Base-by-base conservation (phyloP, 2,888 invertebrate species). In the Amblyjoppa proteus region DNA sequence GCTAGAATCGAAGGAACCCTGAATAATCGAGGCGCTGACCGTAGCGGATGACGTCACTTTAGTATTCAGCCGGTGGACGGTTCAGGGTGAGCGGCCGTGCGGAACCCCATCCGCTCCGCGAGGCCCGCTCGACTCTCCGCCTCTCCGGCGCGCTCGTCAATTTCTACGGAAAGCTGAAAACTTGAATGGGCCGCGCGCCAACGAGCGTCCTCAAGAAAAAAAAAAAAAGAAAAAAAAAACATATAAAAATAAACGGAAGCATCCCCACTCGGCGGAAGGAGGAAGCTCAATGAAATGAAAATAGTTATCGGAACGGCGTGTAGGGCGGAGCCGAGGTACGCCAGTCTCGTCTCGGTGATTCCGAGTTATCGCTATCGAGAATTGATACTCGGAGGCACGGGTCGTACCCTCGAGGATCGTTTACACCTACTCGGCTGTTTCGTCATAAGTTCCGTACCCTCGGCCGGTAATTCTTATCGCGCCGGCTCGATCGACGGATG, bases 1-100 rank as follows among this genome's bases (percentile, higher is more conserved):
- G 56, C 53, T 68, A 51, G 70, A 82, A 82, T 84, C 79, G 53
- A 69, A 81, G 81, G 87, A 89, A 91, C 88, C 88, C 89, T 91
- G 90, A 91, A 91, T 92, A 92, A 92, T 93, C 92, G 91, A 92
- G 89, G 91, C 92, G 91, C 90, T 91, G 92, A 93, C 92, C 92
- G 93, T 93, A 92, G 88, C 92, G 91, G 87, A 90, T 93, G 93
- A 93, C 92, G 93, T 93, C 93, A 93, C 53, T 51, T 90, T 89
- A 89, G 91, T 90, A 91, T 91, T 90, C 91, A 91, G 88, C 88
- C 89, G 86, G 90, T 91, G 86, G 87, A 91, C 88, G 87, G 94
- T 94, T 94, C 93, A 92, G 91, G 91, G 91, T 92, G 94, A 93
- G 93, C 92, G 89, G 88, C 94, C 94, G 93, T 92, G 94, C 92